These are phyloP conservation scores for Polymixis flavicincta DNA, from an alignment of 2,888 invertebrate species.

Conservation along the genomic window DNA sequence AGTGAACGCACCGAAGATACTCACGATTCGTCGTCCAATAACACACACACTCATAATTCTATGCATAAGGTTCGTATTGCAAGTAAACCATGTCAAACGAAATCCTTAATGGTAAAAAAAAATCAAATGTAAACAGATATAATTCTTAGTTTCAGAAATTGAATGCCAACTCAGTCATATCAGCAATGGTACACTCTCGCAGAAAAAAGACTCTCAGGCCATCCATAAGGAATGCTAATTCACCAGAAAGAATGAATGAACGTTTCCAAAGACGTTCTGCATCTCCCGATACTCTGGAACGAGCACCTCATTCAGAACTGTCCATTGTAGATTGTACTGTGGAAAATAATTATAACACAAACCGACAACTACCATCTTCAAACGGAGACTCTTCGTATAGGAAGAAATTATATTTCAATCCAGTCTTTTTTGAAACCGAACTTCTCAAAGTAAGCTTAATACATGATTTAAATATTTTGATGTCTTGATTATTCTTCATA, in stretches of 20 bases:
- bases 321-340: slow-evolving; percentile 86
- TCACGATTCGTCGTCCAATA: slow-evolving; percentile 79
- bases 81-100: neutral
- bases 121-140: neutral
- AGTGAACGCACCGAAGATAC: slow-evolving; percentile 85
- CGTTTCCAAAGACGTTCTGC: slow-evolving; percentile 82
- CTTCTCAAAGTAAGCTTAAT: slow-evolving; percentile 92
- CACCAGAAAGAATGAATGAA: slow-evolving; percentile 79
- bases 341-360: slow-evolving; percentile 74
- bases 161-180: slow-evolving; percentile 80
- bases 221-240: slow-evolving; percentile 74
- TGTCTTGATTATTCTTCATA: neutral
- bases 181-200: slow-evolving; percentile 86
- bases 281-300: slow-evolving; percentile 85
- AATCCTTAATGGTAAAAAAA: slow-evolving; percentile 28
- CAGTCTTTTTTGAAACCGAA: slow-evolving; percentile 97
- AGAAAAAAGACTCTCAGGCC: slow-evolving; percentile 83
- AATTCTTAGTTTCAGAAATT: slow-evolving; percentile 82
- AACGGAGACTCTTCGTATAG: slow-evolving; percentile 88
- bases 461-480: neutral
- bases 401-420: slow-evolving; percentile 96
- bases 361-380: slow-evolving; percentile 78
- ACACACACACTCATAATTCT: slow-evolving; percentile 77
- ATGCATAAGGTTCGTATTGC: slow-evolving; percentile 75
- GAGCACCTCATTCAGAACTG: slow-evolving; percentile 87